Evolutionary conservation across 2,888 invertebrate species (phyloP).

Genomic region (Cynaeus angustus): DNA sequence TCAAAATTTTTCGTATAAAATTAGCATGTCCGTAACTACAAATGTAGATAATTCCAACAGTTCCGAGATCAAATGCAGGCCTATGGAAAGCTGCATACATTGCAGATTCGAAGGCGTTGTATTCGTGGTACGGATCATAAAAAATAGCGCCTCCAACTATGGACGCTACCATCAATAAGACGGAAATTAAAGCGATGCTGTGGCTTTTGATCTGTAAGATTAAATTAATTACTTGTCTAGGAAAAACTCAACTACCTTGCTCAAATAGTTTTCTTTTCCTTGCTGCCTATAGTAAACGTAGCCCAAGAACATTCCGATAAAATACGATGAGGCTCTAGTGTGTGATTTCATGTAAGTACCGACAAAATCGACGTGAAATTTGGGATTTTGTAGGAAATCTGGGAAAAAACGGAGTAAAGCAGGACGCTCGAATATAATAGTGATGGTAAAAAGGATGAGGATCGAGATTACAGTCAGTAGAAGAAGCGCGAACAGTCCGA

Average conservation of each 20-base stretch:
- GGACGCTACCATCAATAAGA: slow-evolving; percentile 71
- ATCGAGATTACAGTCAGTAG: slow-evolving; percentile 70
- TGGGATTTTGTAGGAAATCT: slow-evolving; percentile 74
- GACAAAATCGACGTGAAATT: slow-evolving; percentile 73
- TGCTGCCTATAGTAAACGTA: slow-evolving; percentile 70
- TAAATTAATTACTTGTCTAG: not conserved
- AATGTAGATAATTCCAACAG: slow-evolving; percentile 72
- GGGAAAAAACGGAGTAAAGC: slow-evolving; percentile 76
- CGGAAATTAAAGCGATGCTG: slow-evolving; percentile 63
- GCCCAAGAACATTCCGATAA: slow-evolving; percentile 76
- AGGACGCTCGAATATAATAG: slow-evolving; percentile 72
- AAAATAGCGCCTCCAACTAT: slow-evolving; percentile 73
- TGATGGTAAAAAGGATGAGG: slow-evolving; percentile 73
- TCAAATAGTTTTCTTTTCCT: slow-evolving; percentile 61
- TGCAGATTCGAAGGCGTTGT: slow-evolving; percentile 74
- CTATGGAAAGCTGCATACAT: slow-evolving; percentile 76
- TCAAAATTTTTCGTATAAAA: slow-evolving; percentile 69
- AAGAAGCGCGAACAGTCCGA: slow-evolving; percentile 69
- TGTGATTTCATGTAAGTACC: slow-evolving; percentile 77
- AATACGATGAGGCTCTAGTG: slow-evolving; percentile 75
- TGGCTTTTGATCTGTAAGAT: slow-evolving; percentile 6
- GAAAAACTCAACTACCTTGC: slow-evolving; percentile 62
- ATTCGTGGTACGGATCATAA: slow-evolving; percentile 72
- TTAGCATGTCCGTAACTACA: slow-evolving; percentile 73
- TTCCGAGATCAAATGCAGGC: slow-evolving; percentile 74